Base-by-base conservation (phyloP, 2,113 vertebrate genomes). In the Cheilinus undulatus region DNA sequence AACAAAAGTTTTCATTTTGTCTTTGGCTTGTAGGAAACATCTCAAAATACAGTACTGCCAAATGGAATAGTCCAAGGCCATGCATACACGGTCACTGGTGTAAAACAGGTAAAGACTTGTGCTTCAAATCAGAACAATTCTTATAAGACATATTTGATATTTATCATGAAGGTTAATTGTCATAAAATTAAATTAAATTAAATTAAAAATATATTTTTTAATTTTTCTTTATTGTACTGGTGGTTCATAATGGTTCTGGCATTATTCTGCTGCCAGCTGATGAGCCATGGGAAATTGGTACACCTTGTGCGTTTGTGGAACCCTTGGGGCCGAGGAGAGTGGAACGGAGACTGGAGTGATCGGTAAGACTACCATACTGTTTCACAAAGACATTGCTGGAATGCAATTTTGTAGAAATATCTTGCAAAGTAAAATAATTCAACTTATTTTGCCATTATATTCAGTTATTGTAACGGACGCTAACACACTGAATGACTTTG, bases 311-410 rank as follows among this genome's bases (percentile, higher is more conserved):
- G 94, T 73, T 75, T 97, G 54, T 90, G 90, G 89, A 96, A 96
- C 87, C 96, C 95, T 0, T 96, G 94, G 95, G 94, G 95, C 0
- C 81, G 83, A 36, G 91, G 76, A 66, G 95, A 96, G 54, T 96
- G 95, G 95, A 95, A 73, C 5, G 95, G 94, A 85, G 93, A 91
- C 62, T 96, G 96, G 96, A 95, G 95, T 77, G 95, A 97, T 78
- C 74, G 72, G 96, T 96, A 77, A 92, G 76, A 57, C 24, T 8
- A 5, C 43, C 10, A 34, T 27, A 14, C 32, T 34, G 12, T 67
- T 6, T 20, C 13, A 54, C 22, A 48, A 20, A 22, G 17, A 43
- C n/a, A 49, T 19, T 2, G 9, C n/a, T 53, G 49, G 45, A 4
- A 9, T n/a, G n/a, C n/a, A n/a, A n/a, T n/a, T n/a, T n/a, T 42